Evolutionary conservation across 2,888 invertebrate species (phyloP), one percentile per base, ranked within the genome.

Genomic region (Portevinia maculata): DNA sequence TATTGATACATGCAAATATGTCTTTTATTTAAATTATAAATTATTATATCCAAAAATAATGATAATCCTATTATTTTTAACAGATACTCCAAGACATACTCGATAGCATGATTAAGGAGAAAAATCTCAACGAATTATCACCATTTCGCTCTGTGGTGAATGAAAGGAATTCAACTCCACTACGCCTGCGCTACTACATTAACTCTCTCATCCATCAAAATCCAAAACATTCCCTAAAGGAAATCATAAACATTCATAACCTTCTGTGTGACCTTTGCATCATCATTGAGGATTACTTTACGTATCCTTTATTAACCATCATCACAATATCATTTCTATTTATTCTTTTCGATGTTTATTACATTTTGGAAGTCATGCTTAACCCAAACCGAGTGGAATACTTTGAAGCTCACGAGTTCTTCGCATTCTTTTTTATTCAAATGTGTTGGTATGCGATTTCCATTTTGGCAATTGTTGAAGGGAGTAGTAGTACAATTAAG

Each of bases 321-420:
- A 87, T 89, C 19, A 87, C 89, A 5, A 90, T 90, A 24, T 89
- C 89, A 0, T 90, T 90, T 74, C 57, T 90, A 0, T 90, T 90
- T 21, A 89, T 90, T 69, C 85, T 90, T 1, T 90, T 90, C 15
- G 90, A 90, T 70, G 88, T 87, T 52, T 90, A 90, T 71, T 90
- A 90, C 64, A 88, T 90, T 44, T 70, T 90, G 57, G 90, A 90
- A 15, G 89, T 88, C 0, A 67, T 89, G 71, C 48, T 90, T n/a
- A 88, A 86, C 73, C 88, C 89, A 6, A 88, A 88, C 24, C 86
- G 88, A 0, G 81, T 88, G 64, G 87, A 88, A 50, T 78, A 87
- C 32, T 87, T 88, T 30, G 90, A 89, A 60, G 86, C 88, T 0
- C 88, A 88, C 46, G 89, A 89, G 50, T 90, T 90, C 57, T 88